phyloP scores from a whole-genome alignment of 2,797 vertebrate genomes.

The Heteromormyrus szaboi region DNA sequence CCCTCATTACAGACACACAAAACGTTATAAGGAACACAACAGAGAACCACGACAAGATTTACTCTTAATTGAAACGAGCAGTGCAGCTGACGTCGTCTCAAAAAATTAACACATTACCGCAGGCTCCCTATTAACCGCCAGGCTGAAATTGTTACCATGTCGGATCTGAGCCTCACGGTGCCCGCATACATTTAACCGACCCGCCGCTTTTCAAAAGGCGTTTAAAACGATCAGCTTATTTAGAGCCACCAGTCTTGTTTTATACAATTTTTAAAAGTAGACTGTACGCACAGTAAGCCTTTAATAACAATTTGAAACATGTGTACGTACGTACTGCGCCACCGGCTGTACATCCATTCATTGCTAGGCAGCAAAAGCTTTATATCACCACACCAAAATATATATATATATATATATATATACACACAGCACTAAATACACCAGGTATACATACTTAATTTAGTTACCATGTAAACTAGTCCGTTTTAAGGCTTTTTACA shows the following conservation, averaged over 20 bases:
- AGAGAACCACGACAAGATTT: neutral
- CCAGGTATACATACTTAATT: neutral
- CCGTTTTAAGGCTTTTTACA: neutral
- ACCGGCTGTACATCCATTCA: neutral
- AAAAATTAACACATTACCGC: constrained; percentile 21
- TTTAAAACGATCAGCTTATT: neutral
- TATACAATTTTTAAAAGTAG: neutral
- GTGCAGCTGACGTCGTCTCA: constrained; percentile 11
- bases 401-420: neutral
- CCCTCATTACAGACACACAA: neutral
- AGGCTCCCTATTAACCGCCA: neutral
- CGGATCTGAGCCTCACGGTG: neutral
- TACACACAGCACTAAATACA: neutral
- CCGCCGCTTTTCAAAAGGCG: neutral
- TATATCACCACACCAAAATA: neutral
- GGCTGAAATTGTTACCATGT: neutral
- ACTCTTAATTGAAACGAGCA: constrained; percentile 8
- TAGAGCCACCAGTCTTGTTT: neutral
- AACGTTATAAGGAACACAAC: neutral
- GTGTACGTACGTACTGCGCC: constrained; percentile 2
- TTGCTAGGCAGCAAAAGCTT: neutral
- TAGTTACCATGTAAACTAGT: neutral
- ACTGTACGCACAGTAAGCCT: constrained; percentile 4
- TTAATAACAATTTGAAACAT: neutral
- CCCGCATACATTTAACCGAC: neutral